Percentiles rank a stretch among this genome's conserved stretches.
phyloP scores from a whole-genome alignment of 1,140 invertebrate species.

The Drosophila lini region DNA sequence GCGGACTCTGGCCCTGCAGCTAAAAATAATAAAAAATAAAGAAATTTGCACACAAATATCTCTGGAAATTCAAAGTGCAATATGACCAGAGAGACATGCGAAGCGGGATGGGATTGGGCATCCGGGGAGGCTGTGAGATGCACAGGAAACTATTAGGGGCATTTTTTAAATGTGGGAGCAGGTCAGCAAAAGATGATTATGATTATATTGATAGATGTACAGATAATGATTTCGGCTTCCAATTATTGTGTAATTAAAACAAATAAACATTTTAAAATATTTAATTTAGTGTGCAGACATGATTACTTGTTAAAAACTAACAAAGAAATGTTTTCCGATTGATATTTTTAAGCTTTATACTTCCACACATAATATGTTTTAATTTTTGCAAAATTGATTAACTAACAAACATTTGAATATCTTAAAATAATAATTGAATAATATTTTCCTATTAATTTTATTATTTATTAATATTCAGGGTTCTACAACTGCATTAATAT shows the following conservation, averaged over 20 bases:
- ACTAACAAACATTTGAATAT: no score
- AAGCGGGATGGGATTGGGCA: slow-evolving; percentile 20
- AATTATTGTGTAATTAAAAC: background rate
- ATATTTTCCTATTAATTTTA: no score
- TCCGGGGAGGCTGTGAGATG: slow-evolving; percentile 1
- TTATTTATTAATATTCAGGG: no score
- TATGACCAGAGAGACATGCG: slow-evolving; percentile 43
- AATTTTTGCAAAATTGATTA: no score
- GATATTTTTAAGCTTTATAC: no score
- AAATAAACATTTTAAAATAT: background rate
- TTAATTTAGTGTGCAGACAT: no score
- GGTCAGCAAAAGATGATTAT: background rate
- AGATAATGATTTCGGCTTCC: background rate
- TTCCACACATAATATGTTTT: no score
- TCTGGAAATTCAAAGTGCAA: slow-evolving; percentile 39
- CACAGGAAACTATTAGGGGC: background rate
- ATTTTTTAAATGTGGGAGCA: background rate
- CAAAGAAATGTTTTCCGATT: no score
- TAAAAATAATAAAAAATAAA: slow-evolving; percentile 7
- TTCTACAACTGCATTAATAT: no score
- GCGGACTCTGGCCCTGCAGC: slow-evolving; percentile 21
- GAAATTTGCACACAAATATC: slow-evolving; percentile 39
- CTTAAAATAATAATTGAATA: no score
- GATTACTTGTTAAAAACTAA: no score
- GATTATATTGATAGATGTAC: background rate